These are phyloP conservation scores for Arbacia lixula DNA, from an alignment of 53 echinoderm and acorn worm genomes.

Conservation along the genomic window DNA sequence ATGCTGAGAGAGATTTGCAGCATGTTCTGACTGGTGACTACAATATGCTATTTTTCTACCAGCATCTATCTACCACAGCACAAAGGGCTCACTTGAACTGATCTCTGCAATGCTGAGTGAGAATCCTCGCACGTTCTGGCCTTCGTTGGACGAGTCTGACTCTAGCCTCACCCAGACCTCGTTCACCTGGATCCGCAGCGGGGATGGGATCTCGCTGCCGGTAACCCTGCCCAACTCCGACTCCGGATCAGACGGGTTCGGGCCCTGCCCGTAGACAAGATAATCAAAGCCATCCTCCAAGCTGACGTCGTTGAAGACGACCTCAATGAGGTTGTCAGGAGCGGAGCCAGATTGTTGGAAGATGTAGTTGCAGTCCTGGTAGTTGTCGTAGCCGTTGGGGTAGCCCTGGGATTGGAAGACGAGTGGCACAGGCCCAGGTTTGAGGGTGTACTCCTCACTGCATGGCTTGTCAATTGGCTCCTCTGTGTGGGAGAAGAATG, in stretches of 20 bases:
- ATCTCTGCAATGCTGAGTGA: slow-evolving; percentile 23
- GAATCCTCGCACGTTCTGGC: slow-evolving; percentile 47
- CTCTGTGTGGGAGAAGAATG: slow-evolving; percentile 12
- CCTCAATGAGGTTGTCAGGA: slow-evolving; percentile 25
- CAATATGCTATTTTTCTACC: too few species aligned
- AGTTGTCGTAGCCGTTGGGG: slow-evolving; percentile 68
- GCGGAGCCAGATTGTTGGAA: slow-evolving; percentile 30
- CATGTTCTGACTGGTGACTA: too few species aligned
- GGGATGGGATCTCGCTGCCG: slow-evolving; percentile 4
- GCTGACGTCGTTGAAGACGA: slow-evolving; percentile 29
- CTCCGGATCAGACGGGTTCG: neutral
- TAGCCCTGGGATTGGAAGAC: slow-evolving; percentile 70
- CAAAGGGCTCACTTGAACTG: neutral
- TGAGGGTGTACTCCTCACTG: slow-evolving; percentile 52
- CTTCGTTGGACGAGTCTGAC: slow-evolving; percentile 55
- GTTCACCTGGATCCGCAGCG: neutral
- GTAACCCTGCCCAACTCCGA: slow-evolving; percentile 38
- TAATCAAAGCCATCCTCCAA: slow-evolving; percentile 40
- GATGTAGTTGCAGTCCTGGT: slow-evolving; percentile 69
- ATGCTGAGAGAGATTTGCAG: too few species aligned
- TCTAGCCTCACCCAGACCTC: slow-evolving; percentile 60
- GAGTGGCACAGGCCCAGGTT: slow-evolving; percentile 45
- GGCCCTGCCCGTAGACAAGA: slow-evolving; percentile 24
- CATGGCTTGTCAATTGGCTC: slow-evolving; percentile 55
- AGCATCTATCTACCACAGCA: too few species aligned